Evolutionary conservation across 2,888 invertebrate species (phyloP).

Genomic region (Eupithecia dodoneata): DNA sequence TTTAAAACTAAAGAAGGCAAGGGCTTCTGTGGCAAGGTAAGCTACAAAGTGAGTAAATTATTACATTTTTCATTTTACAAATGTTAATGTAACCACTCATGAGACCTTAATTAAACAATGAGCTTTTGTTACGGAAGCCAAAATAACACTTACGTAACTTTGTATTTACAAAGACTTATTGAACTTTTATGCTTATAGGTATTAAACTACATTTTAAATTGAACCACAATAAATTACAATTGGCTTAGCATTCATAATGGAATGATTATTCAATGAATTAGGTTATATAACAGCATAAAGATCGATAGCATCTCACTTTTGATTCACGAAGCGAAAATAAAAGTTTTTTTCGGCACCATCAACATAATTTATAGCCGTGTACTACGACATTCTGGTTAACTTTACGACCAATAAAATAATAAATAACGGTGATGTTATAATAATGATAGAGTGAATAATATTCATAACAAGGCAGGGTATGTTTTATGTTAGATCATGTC

Average conservation of each 20-base stretch:
- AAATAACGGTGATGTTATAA: conserved; percentile 36
- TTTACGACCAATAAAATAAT: conserved; percentile 44
- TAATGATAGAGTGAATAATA: conserved; percentile 22
- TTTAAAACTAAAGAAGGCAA: conserved; percentile 74
- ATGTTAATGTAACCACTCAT: conserved; percentile 3
- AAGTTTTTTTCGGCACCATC: conserved; percentile 37
- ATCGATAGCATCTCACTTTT: conserved; percentile 40
- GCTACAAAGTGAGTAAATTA: conserved; percentile 59
- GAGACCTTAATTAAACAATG: background rate
- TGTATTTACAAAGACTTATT: conserved; percentile 4
- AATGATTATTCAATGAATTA: conserved; percentile 39
- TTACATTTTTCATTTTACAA: background rate
- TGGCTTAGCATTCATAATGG: conserved; percentile 38
- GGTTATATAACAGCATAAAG: conserved; percentile 42
- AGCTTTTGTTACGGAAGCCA: conserved; percentile 14
- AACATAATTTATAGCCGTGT: conserved; percentile 42
- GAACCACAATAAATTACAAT: conserved; percentile 35
- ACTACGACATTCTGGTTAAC: conserved; percentile 40
- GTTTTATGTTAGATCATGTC: conserved; percentile 23
- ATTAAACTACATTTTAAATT: background rate
- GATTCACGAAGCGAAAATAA: conserved; percentile 43
- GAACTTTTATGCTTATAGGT: background rate
- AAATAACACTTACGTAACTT: conserved; percentile 13
- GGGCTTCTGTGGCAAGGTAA: conserved; percentile 71
- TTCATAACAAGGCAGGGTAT: conserved; percentile 12